Evolutionary conservation across 2,113 vertebrate genomes (phyloP).

Genomic region (Pterocles burchelli): DNA sequence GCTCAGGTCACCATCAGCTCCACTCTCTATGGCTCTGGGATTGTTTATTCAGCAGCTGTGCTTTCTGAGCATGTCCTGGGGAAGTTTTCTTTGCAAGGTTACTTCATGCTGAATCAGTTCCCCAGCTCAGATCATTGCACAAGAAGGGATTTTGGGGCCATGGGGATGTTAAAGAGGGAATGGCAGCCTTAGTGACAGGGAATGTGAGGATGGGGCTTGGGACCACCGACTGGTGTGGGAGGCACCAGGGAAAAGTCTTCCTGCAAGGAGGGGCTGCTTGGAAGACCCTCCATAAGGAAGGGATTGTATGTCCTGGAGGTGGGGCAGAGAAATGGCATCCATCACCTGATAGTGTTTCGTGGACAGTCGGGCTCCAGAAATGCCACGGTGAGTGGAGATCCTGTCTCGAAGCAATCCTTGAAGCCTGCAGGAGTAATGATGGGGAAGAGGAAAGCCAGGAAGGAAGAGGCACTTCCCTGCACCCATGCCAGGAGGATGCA

Average conservation of each 20-base stretch:
- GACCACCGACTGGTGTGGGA: neutral
- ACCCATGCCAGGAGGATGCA: neutral
- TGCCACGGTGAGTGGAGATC: fast-evolving
- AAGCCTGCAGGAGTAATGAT: neutral
- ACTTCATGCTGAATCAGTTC: neutral
- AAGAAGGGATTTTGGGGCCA: neutral
- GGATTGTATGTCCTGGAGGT: neutral
- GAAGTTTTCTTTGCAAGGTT: neutral
- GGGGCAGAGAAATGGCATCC: neutral
- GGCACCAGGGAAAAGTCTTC: neutral
- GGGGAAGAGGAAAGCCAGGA: neutral
- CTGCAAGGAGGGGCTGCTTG: neutral
- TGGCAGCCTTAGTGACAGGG: neutral
- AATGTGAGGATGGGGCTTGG: neutral
- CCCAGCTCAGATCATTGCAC: fast-evolving
- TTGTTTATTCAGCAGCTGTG: fast-evolving
- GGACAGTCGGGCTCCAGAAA: neutral
- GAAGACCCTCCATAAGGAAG: neutral
- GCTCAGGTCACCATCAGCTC: neutral
- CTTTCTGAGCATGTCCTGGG: neutral
- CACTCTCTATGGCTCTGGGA: neutral
- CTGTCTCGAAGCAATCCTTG: neutral
- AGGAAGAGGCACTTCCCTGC: neutral
- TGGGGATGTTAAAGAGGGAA: neutral
- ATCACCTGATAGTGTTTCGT: neutral